Conservation (phyloP, 35 echinoderm and acorn worm genomes). For the Hemicentrotus pulcherrimus region DNA sequence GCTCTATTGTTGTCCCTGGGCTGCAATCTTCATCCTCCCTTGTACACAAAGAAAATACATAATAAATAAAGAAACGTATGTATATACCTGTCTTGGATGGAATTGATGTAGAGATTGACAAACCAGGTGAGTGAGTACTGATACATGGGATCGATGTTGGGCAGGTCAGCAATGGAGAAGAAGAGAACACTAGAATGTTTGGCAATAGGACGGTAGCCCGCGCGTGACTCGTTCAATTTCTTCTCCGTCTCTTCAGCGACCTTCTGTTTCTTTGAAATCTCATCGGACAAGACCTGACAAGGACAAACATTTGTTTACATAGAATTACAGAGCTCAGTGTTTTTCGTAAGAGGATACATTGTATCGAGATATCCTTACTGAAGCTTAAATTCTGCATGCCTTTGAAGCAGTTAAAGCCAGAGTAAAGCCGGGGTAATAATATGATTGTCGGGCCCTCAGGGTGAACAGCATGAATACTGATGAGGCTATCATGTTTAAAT, state of each 20-base stretch:
- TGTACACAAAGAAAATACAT: no score
- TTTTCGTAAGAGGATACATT: no score
- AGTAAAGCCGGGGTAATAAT: no score
- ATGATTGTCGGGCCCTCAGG: no score
- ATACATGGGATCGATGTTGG: constrained; percentile 99
- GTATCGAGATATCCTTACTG: no score
- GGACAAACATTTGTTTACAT: not conserved
- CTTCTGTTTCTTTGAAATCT: constrained; percentile 99
- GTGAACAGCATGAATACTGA: no score
- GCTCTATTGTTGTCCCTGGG: no score
- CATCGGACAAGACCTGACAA: constrained; percentile 91
- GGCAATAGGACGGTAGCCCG: constrained; percentile 95
- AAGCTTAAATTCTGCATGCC: no score
- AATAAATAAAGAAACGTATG: not conserved
- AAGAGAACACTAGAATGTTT: constrained; percentile 97
- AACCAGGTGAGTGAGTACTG: constrained; percentile 98
- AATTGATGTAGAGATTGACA: constrained; percentile 99
- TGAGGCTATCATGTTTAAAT: no score
- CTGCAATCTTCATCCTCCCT: no score
- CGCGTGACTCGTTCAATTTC: constrained; percentile 93
- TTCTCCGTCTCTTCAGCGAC: constrained; percentile 99
- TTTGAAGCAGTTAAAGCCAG: no score
- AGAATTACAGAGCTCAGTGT: not conserved
- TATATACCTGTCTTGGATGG: constrained; percentile 96
- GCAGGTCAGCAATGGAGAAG: constrained; percentile 92